Conservation (phyloP, 1,140 invertebrate species). For the Eulimnadia texana region DNA sequence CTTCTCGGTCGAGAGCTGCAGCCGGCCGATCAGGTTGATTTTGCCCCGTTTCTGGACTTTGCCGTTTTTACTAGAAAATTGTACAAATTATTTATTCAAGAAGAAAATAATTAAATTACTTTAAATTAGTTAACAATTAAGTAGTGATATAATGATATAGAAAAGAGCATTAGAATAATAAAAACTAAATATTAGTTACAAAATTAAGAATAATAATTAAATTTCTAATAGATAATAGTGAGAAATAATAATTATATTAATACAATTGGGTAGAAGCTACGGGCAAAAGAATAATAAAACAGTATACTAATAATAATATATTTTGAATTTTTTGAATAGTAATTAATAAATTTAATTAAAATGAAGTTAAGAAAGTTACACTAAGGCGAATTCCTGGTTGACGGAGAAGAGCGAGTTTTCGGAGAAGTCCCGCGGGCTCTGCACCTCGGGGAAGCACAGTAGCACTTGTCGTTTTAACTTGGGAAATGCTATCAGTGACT, state of each 20-base stretch:
- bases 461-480: conserved; percentile 89
- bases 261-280: too few relatives aligned
- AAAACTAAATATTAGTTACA: too few relatives aligned
- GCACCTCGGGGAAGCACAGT: conserved; percentile 57
- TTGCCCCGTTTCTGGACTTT: conserved; percentile 87
- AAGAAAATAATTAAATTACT: too few relatives aligned
- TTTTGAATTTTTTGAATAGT: not conserved
- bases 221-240: too few relatives aligned
- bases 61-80: conserved; percentile 73
- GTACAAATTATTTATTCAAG: too few relatives aligned
- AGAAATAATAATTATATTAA: too few relatives aligned
- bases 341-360: conserved; percentile 1
- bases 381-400: conserved; percentile 86
- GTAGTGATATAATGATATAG: not conserved
- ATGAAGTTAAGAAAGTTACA: conserved; percentile 35
- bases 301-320: too few relatives aligned
- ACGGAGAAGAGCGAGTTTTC: conserved; percentile 90
- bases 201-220: too few relatives aligned
- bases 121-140: conserved; percentile 15
- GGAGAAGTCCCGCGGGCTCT: conserved; percentile 81
- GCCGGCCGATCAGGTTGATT: conserved; percentile 82
- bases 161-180: conserved; percentile 7
- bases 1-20: conserved; percentile 87
- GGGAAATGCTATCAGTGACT: conserved; percentile 88
- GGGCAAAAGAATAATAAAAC: too few relatives aligned